Conservation (phyloP, 2,888 invertebrate genomes). For the Octonoba sinensis region DNA sequence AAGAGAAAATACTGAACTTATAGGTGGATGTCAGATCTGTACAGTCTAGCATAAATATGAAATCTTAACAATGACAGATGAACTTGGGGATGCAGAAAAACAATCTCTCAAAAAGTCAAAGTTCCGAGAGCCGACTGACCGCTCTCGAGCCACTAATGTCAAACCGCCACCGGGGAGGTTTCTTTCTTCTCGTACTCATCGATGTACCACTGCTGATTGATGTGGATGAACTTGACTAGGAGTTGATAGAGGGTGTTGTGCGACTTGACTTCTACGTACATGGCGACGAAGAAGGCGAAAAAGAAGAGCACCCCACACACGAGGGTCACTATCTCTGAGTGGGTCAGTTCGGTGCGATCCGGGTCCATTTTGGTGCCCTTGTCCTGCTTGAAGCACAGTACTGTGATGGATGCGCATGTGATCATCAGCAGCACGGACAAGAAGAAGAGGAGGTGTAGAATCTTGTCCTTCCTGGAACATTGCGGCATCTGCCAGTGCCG, state of each 20-base stretch:
- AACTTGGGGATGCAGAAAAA: too few relatives aligned
- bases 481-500: conserved; percentile 73
- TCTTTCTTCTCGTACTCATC: conserved; percentile 71
- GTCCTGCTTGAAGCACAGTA: conserved; percentile 74
- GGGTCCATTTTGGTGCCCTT: conserved; percentile 67
- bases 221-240: conserved; percentile 70
- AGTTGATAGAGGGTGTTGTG: conserved; percentile 73
- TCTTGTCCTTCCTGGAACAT: conserved; percentile 73
- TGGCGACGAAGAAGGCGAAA: conserved; percentile 75
- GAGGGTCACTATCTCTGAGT: conserved; percentile 74
- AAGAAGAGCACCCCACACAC: conserved; percentile 75
- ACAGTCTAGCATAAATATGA: conserved; percentile 3
- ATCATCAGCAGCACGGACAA: conserved; percentile 73
- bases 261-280: conserved; percentile 75
- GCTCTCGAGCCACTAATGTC: conserved; percentile 36
- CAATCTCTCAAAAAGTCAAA: too few relatives aligned
- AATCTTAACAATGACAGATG: too few relatives aligned
- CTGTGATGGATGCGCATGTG: conserved; percentile 73
- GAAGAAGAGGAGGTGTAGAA: conserved; percentile 73
- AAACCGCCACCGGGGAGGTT: conserved; percentile 62
- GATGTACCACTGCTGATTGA: conserved; percentile 73
- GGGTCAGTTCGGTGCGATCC: conserved; percentile 71
- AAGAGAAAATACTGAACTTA: too few relatives aligned
- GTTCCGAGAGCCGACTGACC: background rate
- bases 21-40: conserved; percentile 13